Evolutionary conservation across 2,113 vertebrate genomes (phyloP), one percentile per base, ranked within the genome.

Genomic region (Pao palembangensis): DNA sequence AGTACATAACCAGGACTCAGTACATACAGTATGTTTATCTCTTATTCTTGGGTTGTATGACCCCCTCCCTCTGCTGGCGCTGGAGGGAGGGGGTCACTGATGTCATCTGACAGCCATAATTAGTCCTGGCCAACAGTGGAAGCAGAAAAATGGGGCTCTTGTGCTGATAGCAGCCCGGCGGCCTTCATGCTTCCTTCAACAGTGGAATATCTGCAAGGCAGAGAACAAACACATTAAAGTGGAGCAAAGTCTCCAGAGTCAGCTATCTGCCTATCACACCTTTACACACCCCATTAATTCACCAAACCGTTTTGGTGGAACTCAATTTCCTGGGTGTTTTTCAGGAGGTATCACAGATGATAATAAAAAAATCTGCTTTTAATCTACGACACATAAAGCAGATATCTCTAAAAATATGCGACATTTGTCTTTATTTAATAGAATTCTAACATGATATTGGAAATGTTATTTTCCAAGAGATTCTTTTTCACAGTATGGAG

Each of bases 161-260:
- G 60, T 41, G 66, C 65, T 73, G 71, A 79, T 44, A 64, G 81
- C 67, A 73, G 83, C 64, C 58, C 68, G 76, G 79, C 73, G 85
- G 83, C 75, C 69, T 89, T 99, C 94, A 99, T 81, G 96, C 95
- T 93, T 99, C 96, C 90, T 98, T 98, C 88, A 99, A 51, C 84
- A 99, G 90, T 20, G 96, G 96, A 84, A 98, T 97, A 92, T 99
- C 97, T 99, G 89, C 77, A 52, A 34, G 54, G 21, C 50, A 55
- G 34, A 68, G 12, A 79, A 51, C 43, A 75, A 23, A 63, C 41
- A 61, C 5, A 18, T 81, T 41, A 76, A 69, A 76, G 25, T 4
- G 23, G 46, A 77, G 17, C 17, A 17, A 38, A 1, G 18, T 41
- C 34, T 46, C 7, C 1, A 18, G 12, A 52, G 53, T 57, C 47